Conservation (phyloP, 1,140 invertebrate genomes). For the Lepidostoma basale region DNA sequence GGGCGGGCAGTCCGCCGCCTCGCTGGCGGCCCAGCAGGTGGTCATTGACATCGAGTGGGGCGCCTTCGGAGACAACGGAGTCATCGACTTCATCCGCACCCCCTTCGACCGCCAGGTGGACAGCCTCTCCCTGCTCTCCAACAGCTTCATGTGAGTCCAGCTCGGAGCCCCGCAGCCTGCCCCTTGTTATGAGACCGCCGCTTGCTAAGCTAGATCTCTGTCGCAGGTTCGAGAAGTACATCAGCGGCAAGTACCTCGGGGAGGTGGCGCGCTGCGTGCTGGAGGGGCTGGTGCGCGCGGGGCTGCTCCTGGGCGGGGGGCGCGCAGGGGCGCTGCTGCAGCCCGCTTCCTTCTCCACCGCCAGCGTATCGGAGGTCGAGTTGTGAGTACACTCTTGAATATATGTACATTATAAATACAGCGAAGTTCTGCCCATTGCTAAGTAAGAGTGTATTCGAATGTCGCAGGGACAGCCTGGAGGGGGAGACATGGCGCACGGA, state of each 20-base stretch:
- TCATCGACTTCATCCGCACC: conserved; percentile 81
- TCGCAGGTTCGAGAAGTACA: conserved; percentile 86
- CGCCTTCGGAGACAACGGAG: conserved; percentile 91
- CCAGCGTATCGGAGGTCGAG: conserved; percentile 55
- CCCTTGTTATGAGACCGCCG: too few relatives aligned
- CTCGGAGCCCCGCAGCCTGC: too few relatives aligned
- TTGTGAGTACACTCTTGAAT: conserved; percentile 47
- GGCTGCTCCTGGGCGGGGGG: conserved; percentile 73
- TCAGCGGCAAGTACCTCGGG: conserved; percentile 89
- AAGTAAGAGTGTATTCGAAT: not conserved
- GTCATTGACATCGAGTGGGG: conserved; percentile 91
- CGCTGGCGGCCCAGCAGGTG: conserved; percentile 31
- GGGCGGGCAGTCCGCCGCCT: conserved; percentile 38
- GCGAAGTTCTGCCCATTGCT: not conserved
- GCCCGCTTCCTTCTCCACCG: conserved; percentile 66
- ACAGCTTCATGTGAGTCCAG: conserved; percentile 75
- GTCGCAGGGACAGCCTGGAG: conserved; percentile 39
- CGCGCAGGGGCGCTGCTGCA: conserved; percentile 68
- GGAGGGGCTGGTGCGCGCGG: conserved; percentile 70
- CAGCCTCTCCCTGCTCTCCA: conserved; percentile 72
- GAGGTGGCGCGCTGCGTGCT: conserved; percentile 75
- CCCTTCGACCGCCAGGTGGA: conserved; percentile 86
- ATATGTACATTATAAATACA: not conserved
- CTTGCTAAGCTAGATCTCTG: too few relatives aligned
- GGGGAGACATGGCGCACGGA: conserved; percentile 38